Base-by-base conservation (phyloP, 92 coral and sea anemone genomes). In the Micromussa lordhowensis region DNA sequence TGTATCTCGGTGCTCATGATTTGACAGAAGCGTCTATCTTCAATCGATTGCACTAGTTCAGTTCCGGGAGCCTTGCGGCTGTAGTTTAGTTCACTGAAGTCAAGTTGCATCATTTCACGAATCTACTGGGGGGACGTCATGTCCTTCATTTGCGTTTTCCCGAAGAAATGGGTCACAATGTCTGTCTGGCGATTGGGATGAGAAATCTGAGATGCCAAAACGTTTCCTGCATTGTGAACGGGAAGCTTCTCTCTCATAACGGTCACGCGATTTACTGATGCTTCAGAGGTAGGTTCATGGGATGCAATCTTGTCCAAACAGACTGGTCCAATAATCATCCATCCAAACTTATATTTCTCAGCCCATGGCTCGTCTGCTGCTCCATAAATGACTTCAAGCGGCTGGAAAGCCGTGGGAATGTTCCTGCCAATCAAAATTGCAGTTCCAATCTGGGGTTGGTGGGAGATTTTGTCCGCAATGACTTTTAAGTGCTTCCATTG, bases 301-400 rank as follows among this genome's bases (percentile, higher is more conserved):
- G 69, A 13, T 38, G 38, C 36, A 18, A 57, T 49, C 32, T 81
- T 64, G 72, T 82, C 87, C 57, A 53, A 54, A 68, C 93, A 92
- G 24, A 95, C 95, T 28, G 66, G 85, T 8, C 96, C 98, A n/a
- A 87, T 93, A 36, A 95, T 88, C 22, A 93, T 93, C 95, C 98
- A 91, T 22, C 95, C 87, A 54, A 88, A 88, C 51, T 80, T 88
- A 63, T 80, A 79, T 57, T 82, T 51, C 77, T 74, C 91, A 24
- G 91, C 87, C 87, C 82, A 81, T 53, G 73, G 87, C 55, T 88
- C 82, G 66, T 88, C 70, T 71, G 77, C 91, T 21, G 59, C 61
- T 21, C 91, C 87, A 75, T 71, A 82, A 63, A 88, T 82, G 28
- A 89, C 84, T 34, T 81, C 79, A 8, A 90, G 76, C 15, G 93